phyloP scores from a whole-genome alignment of 2,888 invertebrate species.

The Palloptera scutellata region DNA sequence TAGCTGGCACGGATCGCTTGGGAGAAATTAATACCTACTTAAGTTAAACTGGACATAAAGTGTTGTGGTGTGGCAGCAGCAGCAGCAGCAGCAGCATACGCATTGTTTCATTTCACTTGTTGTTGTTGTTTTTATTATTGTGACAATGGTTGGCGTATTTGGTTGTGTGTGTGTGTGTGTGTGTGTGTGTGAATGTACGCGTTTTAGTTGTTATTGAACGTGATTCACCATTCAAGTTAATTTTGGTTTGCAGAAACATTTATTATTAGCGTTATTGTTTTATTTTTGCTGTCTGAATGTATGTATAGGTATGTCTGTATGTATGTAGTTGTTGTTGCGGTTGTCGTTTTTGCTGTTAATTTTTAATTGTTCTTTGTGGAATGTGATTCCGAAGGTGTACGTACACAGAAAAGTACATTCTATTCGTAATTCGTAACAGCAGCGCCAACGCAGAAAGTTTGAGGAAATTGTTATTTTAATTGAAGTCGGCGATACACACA shows the following conservation, averaged over 20 bases:
- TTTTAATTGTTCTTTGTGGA: constrained; percentile 34
- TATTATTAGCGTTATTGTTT: constrained; percentile 26
- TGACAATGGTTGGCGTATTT: not conserved
- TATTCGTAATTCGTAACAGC: too few species aligned
- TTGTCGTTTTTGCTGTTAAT: constrained; percentile 35
- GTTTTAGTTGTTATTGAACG: constrained; percentile 28
- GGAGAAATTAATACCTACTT: constrained; percentile 60
- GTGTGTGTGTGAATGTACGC: not conserved
- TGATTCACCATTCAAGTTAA: constrained; percentile 36
- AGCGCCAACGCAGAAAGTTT: too few species aligned
- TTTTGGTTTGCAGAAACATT: constrained; percentile 3
- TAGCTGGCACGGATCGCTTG: constrained; percentile 34
- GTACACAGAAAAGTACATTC: too few species aligned
- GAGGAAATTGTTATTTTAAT: too few species aligned
- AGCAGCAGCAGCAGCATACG: too few species aligned
- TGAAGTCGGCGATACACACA: too few species aligned
- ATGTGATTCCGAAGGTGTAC: not conserved
- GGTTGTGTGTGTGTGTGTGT: constrained; percentile 1
- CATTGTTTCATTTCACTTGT: not conserved
- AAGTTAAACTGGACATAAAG: constrained; percentile 34
- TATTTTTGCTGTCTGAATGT: too few species aligned
- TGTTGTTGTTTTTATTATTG: not conserved
- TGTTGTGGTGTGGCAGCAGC: constrained; percentile 1
- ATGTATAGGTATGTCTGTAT: constrained; percentile 14
- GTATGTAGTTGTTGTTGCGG: constrained; percentile 30